Evolutionary conservation across 2,888 invertebrate species (phyloP).

Genomic region (Agrochola circellaris): DNA sequence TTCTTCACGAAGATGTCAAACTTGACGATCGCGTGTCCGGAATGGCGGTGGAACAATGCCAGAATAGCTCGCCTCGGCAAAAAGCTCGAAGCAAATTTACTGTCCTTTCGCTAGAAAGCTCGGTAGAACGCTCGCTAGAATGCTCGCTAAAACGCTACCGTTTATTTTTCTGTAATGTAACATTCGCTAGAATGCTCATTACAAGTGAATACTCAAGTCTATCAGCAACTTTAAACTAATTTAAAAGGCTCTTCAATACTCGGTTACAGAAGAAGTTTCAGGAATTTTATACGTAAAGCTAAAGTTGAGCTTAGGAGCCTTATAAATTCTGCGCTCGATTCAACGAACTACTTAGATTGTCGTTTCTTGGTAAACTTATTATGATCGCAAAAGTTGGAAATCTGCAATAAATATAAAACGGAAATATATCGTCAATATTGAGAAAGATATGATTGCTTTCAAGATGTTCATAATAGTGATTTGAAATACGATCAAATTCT

Average conservation of each 20-base stretch:
- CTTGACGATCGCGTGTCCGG: too few species aligned
- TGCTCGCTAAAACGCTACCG: too few species aligned
- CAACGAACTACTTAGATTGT: constrained; percentile 29
- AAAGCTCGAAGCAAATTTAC: too few species aligned
- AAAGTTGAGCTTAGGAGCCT: constrained; percentile 30
- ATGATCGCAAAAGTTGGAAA: constrained; percentile 16
- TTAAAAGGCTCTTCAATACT: not conserved
- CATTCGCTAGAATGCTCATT: too few species aligned
- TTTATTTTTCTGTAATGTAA: too few species aligned
- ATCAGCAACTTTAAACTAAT: not conserved
- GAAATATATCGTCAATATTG: not conserved
- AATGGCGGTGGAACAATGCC: too few species aligned
- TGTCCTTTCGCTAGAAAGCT: too few species aligned
- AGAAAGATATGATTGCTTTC: too few species aligned
- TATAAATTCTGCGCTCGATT: constrained; percentile 47
- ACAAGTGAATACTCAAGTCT: too few species aligned
- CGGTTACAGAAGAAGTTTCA: constrained; percentile 15
- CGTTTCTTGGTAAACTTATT: constrained; percentile 35
- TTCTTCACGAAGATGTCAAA: too few species aligned
- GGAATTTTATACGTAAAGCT: constrained; percentile 20
- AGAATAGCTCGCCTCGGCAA: too few species aligned
- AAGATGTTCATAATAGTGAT: not conserved
- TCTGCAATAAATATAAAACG: constrained; percentile 1
- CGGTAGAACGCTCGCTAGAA: too few species aligned
- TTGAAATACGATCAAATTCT: not conserved